Evolutionary conservation across 2,888 invertebrate genomes (phyloP), one percentile per base, ranked within the genome.

Genomic region (Deilephila elpenor): DNA sequence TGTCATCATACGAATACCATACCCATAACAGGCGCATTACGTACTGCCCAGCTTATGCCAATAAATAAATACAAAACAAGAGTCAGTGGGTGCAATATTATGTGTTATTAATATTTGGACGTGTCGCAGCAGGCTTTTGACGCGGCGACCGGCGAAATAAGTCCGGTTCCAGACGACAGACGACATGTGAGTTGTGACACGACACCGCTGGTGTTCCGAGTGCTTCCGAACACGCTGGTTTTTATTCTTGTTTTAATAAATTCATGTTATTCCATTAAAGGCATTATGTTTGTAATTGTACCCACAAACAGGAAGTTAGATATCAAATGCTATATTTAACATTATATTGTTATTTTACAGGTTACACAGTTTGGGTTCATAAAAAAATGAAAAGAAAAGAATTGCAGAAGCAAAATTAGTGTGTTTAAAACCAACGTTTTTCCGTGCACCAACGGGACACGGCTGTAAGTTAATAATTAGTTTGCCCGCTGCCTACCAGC

Each of bases 91-190:
- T 11, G 44, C 11, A 44, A 14, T 64, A 64, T 37, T 37, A 62
- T 19, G n/a, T 62, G 44, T 34, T 6, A 19, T 8, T 64, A 37
- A 37, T 62, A 37, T 14, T 20, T 5, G 44, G 64, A 37, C 64
- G 64, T 64, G 64, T 20, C 64, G 64, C 64, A 64, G 37, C 64
- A 37, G 64, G 64, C 37, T 37, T 20, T 37, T 37, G 62, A n/a
- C 64, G 60, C 29, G 60, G 17, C 60, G 20, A 14, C 29, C 60
- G 60, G 6, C 20, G 64, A 37, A 20, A 37, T 64, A 37, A 20
- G 37, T 64, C 37, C 34, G 14, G 44, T 44, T 44, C 11, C 4
- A 44, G 44, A 44, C 14, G 44, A 44, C 64, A 20, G 37, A n/a
- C 64, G 64, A 37, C 37, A 44, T 44, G 8, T 44, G 64, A 64